A percentile compares a stretch with the other conserved stretches of the same genome.
These are phyloP conservation scores for Gracilinanus agilis DNA, from an alignment of 2,113 vertebrate genomes.

Conservation along the genomic window DNA sequence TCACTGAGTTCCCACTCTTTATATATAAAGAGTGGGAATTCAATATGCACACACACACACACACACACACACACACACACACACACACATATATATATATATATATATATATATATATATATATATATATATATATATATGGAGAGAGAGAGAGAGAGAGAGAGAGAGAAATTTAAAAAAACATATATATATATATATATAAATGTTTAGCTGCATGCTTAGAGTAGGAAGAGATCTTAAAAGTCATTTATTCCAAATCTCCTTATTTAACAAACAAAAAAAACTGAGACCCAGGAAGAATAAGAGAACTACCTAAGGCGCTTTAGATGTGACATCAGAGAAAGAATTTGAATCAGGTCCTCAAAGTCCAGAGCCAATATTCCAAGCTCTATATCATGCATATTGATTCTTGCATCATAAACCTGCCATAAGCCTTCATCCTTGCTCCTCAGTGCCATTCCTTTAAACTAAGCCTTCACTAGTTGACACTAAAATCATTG, in stretches of 20 bases:
- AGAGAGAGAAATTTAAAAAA: no score
- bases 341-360: neutral
- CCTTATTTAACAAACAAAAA: neutral
- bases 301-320: neutral
- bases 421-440: neutral
- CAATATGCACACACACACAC: no score
- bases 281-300: neutral
- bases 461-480: neutral
- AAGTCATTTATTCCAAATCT: neutral
- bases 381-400: neutral
- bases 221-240: neutral
- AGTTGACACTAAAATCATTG: constrained; percentile 12
- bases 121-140: no score
- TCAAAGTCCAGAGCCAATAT: neutral
- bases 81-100: no score
- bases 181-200: no score
- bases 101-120: no score
- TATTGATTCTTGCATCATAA: neutral
- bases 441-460: neutral
- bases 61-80: no score
- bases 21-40: no score
- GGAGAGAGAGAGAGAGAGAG: no score
- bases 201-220: neutral
- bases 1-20: neutral
- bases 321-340: neutral